These are phyloP conservation scores for Bombus cullumanus DNA, from an alignment of 1,140 invertebrate species.

Conservation along the genomic window DNA sequence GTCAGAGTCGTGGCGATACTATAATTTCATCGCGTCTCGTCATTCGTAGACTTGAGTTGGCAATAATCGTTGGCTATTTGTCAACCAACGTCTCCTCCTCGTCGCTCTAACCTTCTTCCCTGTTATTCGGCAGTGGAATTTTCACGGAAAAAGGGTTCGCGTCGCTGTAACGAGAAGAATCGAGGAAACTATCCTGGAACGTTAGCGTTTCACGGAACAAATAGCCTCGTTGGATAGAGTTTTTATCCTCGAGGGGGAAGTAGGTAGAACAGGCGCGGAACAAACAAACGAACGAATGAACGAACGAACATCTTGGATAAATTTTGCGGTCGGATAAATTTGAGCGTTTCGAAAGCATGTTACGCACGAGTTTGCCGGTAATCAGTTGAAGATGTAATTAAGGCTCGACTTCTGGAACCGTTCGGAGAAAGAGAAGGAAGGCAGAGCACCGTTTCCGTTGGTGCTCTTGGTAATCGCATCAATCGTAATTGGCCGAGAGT, in stretches of 20 bases:
- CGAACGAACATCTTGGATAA: not conserved
- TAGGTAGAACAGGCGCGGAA: no score
- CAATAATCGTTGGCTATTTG: conserved; percentile 61
- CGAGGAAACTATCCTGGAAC: no score
- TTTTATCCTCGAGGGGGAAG: not conserved
- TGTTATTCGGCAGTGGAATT: not conserved
- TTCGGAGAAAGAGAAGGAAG: not conserved
- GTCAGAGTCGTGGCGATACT: conserved; percentile 34
- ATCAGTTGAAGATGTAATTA: conserved; percentile 24
- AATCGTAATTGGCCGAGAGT: conserved; percentile 32
- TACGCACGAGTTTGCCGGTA: conserved; percentile 3
- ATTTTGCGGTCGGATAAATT: conserved; percentile 5
- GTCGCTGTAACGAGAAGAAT: no score
- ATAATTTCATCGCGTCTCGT: conserved; percentile 52
- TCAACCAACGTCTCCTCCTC: conserved; percentile 10
- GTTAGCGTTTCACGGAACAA: no score
- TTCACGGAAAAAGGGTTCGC: no score
- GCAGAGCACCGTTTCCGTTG: not conserved
- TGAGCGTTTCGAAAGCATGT: not conserved
- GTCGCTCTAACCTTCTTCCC: not conserved
- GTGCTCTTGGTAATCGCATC: conserved; percentile 32
- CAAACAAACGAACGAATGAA: no score
- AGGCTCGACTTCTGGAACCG: not conserved
- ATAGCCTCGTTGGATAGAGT: no score
- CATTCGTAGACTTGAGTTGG: conserved; percentile 31